Conservation (phyloP, 2,797 vertebrate genomes). For the Naso thynnoides region DNA sequence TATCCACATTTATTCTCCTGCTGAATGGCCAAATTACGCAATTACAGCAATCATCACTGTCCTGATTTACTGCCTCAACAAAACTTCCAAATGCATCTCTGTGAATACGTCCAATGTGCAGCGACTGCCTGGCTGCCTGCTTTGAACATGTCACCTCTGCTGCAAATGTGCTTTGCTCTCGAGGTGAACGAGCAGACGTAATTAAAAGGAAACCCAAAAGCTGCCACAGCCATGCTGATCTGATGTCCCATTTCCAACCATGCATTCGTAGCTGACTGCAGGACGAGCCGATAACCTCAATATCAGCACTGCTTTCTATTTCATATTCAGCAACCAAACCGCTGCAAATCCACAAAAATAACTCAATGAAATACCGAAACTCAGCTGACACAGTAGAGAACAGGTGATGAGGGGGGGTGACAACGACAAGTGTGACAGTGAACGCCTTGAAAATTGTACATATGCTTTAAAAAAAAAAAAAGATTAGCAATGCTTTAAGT, state of each 20-base stretch:
- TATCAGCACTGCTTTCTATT: not conserved
- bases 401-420: not conserved
- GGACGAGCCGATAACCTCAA: not conserved
- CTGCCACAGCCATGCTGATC: not conserved
- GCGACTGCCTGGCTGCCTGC: not conserved
- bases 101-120: not conserved
- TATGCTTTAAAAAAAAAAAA: too few relatives aligned
- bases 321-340: not conserved
- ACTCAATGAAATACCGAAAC: not conserved
- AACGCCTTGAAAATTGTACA: not conserved
- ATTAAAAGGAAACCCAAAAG: not conserved
- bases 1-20: not conserved
- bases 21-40: slow-evolving; percentile 9
- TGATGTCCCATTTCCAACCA: not conserved
- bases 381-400: not conserved
- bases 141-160: not conserved
- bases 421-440: not conserved
- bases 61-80: not conserved
- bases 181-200: not conserved
- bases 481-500: not conserved
- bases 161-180: not conserved
- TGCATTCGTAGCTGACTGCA: not conserved
- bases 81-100: not conserved
- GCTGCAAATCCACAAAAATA: not conserved
- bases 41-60: slow-evolving; percentile 12